Conservation (phyloP, 2,797 vertebrate genomes). For the Phoxinus dragarum region DNA sequence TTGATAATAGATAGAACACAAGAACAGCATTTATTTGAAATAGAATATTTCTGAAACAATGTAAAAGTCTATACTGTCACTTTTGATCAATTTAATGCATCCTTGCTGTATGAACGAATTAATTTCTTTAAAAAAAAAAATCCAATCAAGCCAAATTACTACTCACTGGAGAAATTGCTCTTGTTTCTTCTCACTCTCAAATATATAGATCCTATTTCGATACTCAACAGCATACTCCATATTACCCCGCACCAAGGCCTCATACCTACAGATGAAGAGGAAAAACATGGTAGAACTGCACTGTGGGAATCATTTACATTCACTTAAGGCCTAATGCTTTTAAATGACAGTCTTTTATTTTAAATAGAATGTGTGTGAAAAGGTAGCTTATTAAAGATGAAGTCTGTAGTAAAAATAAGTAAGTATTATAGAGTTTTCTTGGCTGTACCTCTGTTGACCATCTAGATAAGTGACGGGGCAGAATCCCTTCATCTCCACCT, state of each 20-base stretch:
- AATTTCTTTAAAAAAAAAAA: not conserved
- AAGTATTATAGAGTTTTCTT: not conserved
- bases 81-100: too few relatives aligned
- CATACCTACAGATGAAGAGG: slow-evolving; percentile 80
- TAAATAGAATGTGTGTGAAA: not conserved
- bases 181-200: slow-evolving; percentile 86
- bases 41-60: not conserved
- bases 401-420: not conserved
- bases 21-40: not conserved
- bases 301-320: not conserved
- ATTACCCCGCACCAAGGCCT: slow-evolving; percentile 86
- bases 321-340: not conserved
- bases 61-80: not conserved
- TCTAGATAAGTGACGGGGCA: slow-evolving; percentile 93
- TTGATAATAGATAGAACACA: not conserved
- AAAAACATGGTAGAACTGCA: not conserved
- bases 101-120: not conserved
- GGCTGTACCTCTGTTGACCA: slow-evolving; percentile 86
- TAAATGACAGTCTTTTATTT: not conserved
- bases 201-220: slow-evolving; percentile 83
- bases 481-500: slow-evolving; percentile 89
- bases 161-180: slow-evolving; percentile 88
- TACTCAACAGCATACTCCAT: slow-evolving; percentile 86
- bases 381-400: not conserved
- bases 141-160: not conserved